phyloP scores from a whole-genome alignment of 2,888 invertebrate species.

The Saturnia pavonia region DNA sequence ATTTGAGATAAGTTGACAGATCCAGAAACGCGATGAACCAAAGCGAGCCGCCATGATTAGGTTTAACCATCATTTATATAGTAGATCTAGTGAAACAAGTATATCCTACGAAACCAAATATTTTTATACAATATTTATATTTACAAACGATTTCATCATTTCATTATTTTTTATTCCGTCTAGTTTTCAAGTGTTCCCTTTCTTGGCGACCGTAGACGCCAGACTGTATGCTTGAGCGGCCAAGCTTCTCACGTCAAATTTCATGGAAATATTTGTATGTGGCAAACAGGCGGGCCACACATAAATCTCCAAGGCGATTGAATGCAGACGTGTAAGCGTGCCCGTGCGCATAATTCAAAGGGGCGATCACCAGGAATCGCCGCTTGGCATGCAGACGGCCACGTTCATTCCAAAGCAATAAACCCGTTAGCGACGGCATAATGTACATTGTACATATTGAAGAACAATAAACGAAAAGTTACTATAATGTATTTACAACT shows the following conservation, averaged over 20 bases:
- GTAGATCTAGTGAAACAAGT: background rate
- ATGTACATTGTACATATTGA: slow-evolving; percentile 72
- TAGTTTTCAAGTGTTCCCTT: background rate
- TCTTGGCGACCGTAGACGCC: slow-evolving; percentile 9
- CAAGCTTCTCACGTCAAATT: slow-evolving; percentile 55
- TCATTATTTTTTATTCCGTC: background rate
- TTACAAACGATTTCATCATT: background rate
- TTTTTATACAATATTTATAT: background rate
- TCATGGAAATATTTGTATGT: slow-evolving; percentile 69
- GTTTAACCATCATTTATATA: too few relatives aligned
- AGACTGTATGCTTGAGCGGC: slow-evolving; percentile 24
- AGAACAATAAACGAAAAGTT: slow-evolving; percentile 41
- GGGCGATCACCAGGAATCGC: slow-evolving; percentile 77
- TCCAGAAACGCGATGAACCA: background rate
- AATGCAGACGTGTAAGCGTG: slow-evolving; percentile 73
- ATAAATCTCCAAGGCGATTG: slow-evolving; percentile 73
- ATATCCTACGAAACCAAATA: background rate
- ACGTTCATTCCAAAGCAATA: slow-evolving; percentile 72
- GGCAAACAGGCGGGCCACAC: slow-evolving; percentile 56
- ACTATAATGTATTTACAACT: slow-evolving; percentile 1
- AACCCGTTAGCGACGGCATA: slow-evolving; percentile 75
- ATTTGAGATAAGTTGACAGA: background rate
- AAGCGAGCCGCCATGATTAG: background rate
- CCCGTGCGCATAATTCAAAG: slow-evolving; percentile 77
- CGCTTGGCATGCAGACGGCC: slow-evolving; percentile 76